These are phyloP conservation scores for Pluvianellus socialis DNA, from an alignment of 2,113 vertebrate species.

Conservation along the genomic window DNA sequence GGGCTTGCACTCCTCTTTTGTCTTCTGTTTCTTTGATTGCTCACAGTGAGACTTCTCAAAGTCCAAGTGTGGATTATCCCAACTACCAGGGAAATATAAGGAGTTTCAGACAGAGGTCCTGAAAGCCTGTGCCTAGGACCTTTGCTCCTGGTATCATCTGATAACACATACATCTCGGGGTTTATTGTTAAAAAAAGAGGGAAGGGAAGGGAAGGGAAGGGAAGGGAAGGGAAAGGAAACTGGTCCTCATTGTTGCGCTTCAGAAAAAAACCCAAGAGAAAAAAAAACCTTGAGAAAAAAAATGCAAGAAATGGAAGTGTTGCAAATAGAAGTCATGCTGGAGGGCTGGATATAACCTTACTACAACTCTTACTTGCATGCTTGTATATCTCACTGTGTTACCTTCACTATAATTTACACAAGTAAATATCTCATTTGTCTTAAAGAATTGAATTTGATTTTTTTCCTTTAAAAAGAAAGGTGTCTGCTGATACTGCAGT, in stretches of 20 bases:
- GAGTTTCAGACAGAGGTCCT: not conserved
- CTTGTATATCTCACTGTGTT: not conserved
- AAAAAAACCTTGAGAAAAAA: not conserved
- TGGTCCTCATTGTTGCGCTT: not conserved
- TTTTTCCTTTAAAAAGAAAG: not conserved
- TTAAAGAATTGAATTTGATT: not conserved
- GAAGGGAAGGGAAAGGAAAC: too few relatives aligned
- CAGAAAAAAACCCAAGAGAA: not conserved
- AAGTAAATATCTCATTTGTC: not conserved
- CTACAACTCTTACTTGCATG: not conserved
- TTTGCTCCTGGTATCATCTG: not conserved
- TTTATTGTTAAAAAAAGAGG: not conserved
- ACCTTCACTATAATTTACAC: not conserved
- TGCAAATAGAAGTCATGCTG: not conserved
- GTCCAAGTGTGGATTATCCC: not conserved
- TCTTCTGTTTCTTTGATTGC: not conserved
- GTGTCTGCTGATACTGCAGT: not conserved
- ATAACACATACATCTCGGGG: not conserved
- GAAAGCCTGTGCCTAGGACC: not conserved
- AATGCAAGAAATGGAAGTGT: not conserved
- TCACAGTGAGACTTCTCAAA: not conserved
- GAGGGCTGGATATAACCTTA: not conserved
- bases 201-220: too few relatives aligned
- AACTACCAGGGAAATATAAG: not conserved
- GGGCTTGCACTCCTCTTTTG: not conserved